phyloP scores from a whole-genome alignment of 2,113 vertebrate species.

The Parotia lawesii region DNA sequence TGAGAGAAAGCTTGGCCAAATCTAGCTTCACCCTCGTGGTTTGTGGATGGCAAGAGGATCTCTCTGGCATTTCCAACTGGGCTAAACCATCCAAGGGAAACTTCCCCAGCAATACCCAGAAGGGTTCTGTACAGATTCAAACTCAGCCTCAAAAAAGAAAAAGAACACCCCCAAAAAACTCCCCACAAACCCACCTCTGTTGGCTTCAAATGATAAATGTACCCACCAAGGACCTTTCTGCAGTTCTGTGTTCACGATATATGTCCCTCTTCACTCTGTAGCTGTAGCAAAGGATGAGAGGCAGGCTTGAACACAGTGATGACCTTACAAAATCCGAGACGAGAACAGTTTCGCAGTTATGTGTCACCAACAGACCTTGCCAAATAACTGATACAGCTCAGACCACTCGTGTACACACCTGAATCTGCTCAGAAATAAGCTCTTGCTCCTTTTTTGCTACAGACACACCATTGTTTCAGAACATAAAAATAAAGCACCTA shows the following conservation, averaged over 20 bases:
- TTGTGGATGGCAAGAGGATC: background rate
- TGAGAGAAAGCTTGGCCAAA: background rate
- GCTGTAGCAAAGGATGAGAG: background rate
- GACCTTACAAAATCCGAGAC: slow-evolving; percentile 11
- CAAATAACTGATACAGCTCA: slow-evolving; percentile 5
- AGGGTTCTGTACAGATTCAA: background rate
- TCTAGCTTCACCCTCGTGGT: background rate
- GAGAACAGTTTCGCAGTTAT: background rate
- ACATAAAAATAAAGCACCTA: background rate
- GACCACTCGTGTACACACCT: background rate
- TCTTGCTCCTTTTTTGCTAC: background rate
- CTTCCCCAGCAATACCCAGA: background rate
- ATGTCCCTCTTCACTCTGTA: background rate
- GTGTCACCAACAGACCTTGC: slow-evolving; percentile 19
- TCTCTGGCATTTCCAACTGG: background rate
- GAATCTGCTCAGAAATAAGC: slow-evolving; percentile 9
- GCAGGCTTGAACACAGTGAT: background rate
- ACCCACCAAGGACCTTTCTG: background rate
- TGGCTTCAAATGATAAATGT: background rate
- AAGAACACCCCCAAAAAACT: background rate
- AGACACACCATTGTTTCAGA: background rate
- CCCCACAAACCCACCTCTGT: background rate
- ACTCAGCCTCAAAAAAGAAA: background rate
- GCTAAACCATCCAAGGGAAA: background rate
- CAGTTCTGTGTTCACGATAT: background rate